These are phyloP conservation scores for Aelia acuminata DNA, from an alignment of 2,888 invertebrate genomes.

Conservation along the genomic window DNA sequence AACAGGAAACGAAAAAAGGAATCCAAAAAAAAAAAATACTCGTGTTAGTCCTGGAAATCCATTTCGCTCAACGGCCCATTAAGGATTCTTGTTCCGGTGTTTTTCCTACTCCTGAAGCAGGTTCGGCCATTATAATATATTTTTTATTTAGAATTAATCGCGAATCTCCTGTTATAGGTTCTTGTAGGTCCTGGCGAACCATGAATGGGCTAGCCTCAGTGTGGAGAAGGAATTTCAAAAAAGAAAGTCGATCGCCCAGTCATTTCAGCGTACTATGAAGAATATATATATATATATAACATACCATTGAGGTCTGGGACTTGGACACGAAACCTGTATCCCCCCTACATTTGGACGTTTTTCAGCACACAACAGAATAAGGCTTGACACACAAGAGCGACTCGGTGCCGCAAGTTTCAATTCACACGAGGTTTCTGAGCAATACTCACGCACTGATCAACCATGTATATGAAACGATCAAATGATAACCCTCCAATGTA, in stretches of 20 bases:
- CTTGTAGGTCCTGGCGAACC: not conserved
- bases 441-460: no score
- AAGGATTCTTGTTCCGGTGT: slow-evolving; percentile 26
- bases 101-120: not conserved
- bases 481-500: no score
- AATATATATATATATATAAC: no score
- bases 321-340: no score
- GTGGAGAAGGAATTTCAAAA: not conserved
- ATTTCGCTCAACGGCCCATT: slow-evolving; percentile 3
- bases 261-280: not conserved
- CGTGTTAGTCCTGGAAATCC: not conserved
- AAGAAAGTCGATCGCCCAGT: not conserved
- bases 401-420: no score
- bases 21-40: not conserved
- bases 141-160: not conserved
- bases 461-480: no score
- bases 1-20: not conserved
- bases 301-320: no score
- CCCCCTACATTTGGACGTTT: no score
- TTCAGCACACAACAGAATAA: no score
- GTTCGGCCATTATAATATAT: slow-evolving; percentile 22
- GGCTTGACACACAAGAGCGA: no score
- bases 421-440: no score
- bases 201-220: not conserved
- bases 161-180: not conserved